Evolutionary conservation across 2,888 invertebrate species (phyloP).

Genomic region (Thecophora atra): DNA sequence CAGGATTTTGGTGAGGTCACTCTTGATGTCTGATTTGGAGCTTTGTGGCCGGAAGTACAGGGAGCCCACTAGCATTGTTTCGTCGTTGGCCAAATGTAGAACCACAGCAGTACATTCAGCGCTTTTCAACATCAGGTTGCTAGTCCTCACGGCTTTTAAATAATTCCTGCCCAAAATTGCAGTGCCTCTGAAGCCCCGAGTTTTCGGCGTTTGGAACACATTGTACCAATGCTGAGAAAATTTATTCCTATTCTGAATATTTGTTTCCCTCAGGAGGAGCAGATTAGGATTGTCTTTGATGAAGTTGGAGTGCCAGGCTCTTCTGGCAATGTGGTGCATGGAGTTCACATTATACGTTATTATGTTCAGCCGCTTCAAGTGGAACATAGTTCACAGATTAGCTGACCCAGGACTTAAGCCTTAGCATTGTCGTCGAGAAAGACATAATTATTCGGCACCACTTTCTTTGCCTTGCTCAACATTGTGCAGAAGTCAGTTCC

Average conservation of each 20-base stretch:
- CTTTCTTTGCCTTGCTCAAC: neutral
- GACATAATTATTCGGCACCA: neutral
- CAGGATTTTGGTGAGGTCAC: neutral
- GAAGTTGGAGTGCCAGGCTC: neutral
- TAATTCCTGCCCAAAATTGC: neutral
- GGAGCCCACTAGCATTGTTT: neutral
- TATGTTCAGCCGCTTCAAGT: neutral
- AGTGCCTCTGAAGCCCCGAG: neutral
- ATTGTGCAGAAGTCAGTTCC: neutral
- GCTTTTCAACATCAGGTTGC: neutral
- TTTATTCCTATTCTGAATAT: neutral
- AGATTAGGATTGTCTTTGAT: neutral
- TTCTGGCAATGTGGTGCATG: neutral
- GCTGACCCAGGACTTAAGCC: neutral
- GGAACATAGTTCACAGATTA: slow-evolving; percentile 6
- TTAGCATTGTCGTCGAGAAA: neutral
- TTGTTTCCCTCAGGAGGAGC: neutral
- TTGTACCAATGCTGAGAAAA: neutral
- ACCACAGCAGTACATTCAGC: neutral
- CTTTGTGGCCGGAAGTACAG: neutral
- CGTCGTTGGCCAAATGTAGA: neutral
- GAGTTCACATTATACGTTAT: slow-evolving; percentile 10
- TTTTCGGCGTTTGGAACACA: neutral
- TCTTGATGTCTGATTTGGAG: neutral
- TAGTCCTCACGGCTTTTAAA: neutral